Evolutionary conservation across 2,113 vertebrate genomes (phyloP).

Genomic region (Alethe castanea): DNA sequence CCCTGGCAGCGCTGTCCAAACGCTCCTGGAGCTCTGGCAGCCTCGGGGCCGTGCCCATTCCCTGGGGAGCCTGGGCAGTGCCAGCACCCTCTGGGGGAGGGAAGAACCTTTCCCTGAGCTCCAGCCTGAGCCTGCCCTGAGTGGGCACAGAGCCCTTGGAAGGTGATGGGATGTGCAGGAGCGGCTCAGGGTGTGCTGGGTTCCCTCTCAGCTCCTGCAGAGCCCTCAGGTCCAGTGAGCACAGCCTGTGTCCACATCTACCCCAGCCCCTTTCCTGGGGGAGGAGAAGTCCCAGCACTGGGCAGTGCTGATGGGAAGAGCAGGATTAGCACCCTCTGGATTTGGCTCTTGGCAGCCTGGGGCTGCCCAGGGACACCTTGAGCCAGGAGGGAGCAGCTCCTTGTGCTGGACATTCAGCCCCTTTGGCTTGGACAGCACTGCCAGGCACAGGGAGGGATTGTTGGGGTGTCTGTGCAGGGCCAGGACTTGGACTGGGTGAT

Average conservation of each 20-base stretch:
- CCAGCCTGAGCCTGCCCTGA: not conserved
- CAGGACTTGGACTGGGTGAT: too few species aligned
- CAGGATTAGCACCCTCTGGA: not conserved
- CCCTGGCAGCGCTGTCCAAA: too few species aligned
- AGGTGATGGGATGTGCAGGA: not conserved
- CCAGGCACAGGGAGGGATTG: not conserved
- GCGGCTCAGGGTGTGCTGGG: not conserved
- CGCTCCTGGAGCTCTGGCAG: too few species aligned
- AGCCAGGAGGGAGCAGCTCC: not conserved
- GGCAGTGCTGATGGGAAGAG: not conserved
- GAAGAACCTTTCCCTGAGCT: not conserved
- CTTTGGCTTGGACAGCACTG: not conserved
- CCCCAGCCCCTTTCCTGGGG: not conserved
- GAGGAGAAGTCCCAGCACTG: not conserved
- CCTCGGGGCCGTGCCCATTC: too few species aligned
- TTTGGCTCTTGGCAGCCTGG: not conserved
- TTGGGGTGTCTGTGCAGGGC: not conserved
- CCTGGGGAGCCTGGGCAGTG: not conserved
- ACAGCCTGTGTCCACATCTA: not conserved
- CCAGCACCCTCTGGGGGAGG: not conserved
- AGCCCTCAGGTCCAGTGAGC: accelerated
- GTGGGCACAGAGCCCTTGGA: accelerated
- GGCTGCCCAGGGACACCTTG: not conserved
- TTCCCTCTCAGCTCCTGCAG: not conserved
- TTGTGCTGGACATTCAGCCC: not conserved